Conservation (phyloP, 1,140 invertebrate genomes). For the Drosophila dunni region DNA sequence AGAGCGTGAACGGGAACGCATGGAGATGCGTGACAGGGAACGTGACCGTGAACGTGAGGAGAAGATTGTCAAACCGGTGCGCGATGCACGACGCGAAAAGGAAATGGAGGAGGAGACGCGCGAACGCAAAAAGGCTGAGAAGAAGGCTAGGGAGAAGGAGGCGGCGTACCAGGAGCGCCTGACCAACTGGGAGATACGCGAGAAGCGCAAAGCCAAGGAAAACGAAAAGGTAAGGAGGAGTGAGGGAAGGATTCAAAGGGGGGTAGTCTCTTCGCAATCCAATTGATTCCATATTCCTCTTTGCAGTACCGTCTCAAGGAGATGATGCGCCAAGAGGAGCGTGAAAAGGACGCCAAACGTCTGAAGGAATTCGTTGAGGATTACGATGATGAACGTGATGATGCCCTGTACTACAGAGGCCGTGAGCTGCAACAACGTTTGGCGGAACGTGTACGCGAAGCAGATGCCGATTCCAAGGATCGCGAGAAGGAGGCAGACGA, state of each 20-base stretch:
- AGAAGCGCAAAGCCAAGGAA: conserved; percentile 96
- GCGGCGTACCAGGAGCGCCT: conserved; percentile 94
- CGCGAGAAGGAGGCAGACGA: conserved; percentile 95
- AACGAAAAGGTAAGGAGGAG: conserved; percentile 89
- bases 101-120: conserved; percentile 96
- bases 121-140: conserved; percentile 95
- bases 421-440: conserved; percentile 95
- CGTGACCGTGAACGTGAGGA: conserved; percentile 85
- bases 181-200: conserved; percentile 96
- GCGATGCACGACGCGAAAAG: conserved; percentile 90
- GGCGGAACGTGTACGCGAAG: conserved; percentile 95
- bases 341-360: conserved; percentile 95
- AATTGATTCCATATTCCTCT: not conserved
- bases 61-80: conserved; percentile 85
- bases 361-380: conserved; percentile 99
- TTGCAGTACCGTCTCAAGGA: conserved; percentile 91
- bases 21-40: conserved; percentile 80
- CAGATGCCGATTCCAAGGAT: conserved; percentile 95
- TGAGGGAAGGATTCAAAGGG: not conserved
- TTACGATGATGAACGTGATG: conserved; percentile 98
- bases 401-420: conserved; percentile 97
- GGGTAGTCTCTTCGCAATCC: not conserved
- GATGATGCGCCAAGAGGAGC: conserved; percentile 92
- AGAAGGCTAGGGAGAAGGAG: conserved; percentile 96
- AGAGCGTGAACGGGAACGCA: conserved; percentile 82